Evolutionary conservation across 2,797 vertebrate species (phyloP), one percentile per base, ranked within the genome.

Genomic region (Hyperoplus immaculatus): DNA sequence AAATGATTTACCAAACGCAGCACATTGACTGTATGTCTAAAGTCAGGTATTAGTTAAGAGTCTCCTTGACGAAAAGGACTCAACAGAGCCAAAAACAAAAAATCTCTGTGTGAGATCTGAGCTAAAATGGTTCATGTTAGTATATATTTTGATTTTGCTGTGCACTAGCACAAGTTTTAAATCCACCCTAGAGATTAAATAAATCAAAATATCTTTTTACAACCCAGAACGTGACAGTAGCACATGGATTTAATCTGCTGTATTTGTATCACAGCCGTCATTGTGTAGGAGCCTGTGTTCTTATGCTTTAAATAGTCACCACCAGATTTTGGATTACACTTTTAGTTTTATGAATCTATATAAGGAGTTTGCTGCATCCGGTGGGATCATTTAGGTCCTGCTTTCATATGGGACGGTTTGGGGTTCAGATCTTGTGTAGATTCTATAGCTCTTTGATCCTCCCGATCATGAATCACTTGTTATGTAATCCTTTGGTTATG

Each of bases 381-480:
- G 51, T 14, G 56, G 66, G 42, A 72, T 63, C 1, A 0, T 67
- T 68, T 72, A 49, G 45, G 70, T 77, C 51, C 41, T 51, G 46
- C 41, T 57, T 77, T 55, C 56, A 58, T 14, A 49, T 50, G 67
- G 53, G 18, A 21, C 3, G 39, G 55, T 18, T 85, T 59, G 49
- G 55, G 64, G 67, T 77, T 76, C 62, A 86, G 63, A 74, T 73
- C 82, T 89, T 89, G 86, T 91, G 55, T 88, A 29, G 29, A 42
- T 87, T 92, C 89, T 92, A 91, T 92, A 89, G 88, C 91, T 92
- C 86, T 86, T 55, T 82, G 80, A 63, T 85, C 80, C 65, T 73
- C 81, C 84, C 78, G 39, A 43, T 77, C 85, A 83, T 81, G 5
- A 85, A 43, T 67, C 86, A 54, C 76, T 72, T 68, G 77, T 87